Conservation (phyloP, 2,888 invertebrate species). For the Ornithoptera priamus region DNA sequence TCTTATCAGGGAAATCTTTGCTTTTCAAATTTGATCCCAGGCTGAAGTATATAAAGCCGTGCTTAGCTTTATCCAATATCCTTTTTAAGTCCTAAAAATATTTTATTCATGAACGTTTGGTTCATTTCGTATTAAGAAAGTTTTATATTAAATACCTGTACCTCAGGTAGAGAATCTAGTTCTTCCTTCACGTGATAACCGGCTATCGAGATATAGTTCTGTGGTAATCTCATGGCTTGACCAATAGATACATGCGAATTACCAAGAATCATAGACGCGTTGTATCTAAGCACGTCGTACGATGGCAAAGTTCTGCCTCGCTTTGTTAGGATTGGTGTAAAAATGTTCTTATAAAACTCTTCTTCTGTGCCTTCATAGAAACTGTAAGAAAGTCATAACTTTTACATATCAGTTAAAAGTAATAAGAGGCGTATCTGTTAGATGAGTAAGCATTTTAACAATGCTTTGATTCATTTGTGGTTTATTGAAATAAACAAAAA, state of each 20-base stretch:
- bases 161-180: constrained; percentile 49
- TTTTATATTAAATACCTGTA: constrained; percentile 33
- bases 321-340: constrained; percentile 29
- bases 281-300: constrained; percentile 36
- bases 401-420: too few relatives aligned
- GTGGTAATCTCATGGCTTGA: constrained; percentile 46
- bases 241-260: constrained; percentile 43
- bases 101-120: constrained; percentile 37
- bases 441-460: too few relatives aligned
- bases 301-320: constrained; percentile 34
- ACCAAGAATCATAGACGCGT: constrained; percentile 39
- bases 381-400: too few relatives aligned
- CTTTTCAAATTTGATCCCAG: constrained; percentile 58
- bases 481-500: too few relatives aligned
- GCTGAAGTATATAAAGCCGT: constrained; percentile 63
- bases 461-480: too few relatives aligned
- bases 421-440: too few relatives aligned
- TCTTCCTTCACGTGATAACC: constrained; percentile 54
- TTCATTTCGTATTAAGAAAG: too few relatives aligned
- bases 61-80: constrained; percentile 49
- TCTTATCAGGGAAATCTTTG: constrained; percentile 43
- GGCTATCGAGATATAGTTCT: constrained; percentile 47
- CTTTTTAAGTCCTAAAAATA: constrained; percentile 46
- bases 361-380: too few relatives aligned
- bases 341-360: too few relatives aligned